phyloP scores from a whole-genome alignment of 2,113 vertebrate species.

The Thinocorus orbignyianus region DNA sequence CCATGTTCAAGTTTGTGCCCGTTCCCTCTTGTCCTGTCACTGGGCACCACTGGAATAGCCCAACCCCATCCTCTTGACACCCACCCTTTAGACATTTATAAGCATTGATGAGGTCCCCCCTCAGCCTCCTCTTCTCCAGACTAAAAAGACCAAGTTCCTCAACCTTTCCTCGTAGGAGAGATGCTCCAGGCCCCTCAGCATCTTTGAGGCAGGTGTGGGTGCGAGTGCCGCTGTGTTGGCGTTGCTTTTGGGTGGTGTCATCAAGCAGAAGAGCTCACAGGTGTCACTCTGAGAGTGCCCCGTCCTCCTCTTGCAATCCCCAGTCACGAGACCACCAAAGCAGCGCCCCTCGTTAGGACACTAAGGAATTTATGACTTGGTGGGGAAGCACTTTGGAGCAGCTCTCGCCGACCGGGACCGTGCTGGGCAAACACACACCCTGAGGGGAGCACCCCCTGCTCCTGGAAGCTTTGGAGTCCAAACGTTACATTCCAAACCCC shows the following conservation, averaged over 20 bases:
- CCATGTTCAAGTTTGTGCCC: too few species aligned
- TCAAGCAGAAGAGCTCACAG: not conserved
- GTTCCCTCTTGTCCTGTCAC: too few species aligned
- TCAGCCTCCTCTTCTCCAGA: too few species aligned
- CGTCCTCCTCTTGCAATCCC: rapidly evolving
- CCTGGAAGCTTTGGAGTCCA: not conserved
- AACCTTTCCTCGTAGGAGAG: too few species aligned
- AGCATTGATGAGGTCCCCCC: too few species aligned
- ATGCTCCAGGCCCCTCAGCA: too few species aligned
- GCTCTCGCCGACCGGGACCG: not conserved
- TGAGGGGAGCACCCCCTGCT: not conserved
- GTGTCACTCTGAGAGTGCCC: not conserved
- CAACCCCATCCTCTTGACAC: too few species aligned
- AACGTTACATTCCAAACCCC: not conserved
- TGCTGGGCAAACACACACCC: not conserved
- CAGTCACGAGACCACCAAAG: not conserved
- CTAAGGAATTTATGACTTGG: not conserved
- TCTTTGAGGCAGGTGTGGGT: not conserved
- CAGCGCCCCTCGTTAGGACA: not conserved
- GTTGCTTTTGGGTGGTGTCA: not conserved
- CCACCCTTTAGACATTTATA: too few species aligned
- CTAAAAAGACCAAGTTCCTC: too few species aligned
- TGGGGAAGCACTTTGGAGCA: not conserved
- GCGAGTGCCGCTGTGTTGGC: not conserved
- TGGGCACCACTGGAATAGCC: too few species aligned